Evolutionary conservation across 2,113 vertebrate genomes (phyloP).

Genomic region (Tragelaphus imberbis): DNA sequence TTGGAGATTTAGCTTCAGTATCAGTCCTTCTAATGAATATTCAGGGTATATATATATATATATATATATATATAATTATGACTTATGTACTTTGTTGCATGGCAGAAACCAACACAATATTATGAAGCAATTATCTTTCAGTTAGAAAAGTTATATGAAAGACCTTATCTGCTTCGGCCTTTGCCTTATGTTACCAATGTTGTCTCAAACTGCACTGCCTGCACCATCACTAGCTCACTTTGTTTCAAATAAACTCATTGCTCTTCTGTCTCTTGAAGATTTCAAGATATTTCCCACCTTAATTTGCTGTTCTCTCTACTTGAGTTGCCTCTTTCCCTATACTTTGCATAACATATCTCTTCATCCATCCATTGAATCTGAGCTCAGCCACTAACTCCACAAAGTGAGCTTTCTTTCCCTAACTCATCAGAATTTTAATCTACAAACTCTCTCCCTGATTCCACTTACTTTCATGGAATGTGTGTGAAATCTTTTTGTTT

Average conservation of each 20-base stretch:
- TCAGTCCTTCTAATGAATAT: neutral
- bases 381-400: neutral
- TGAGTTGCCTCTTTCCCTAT: neutral
- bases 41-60: neutral
- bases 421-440: neutral
- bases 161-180: neutral
- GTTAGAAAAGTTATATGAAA: neutral
- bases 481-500: neutral
- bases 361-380: neutral
- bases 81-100: neutral
- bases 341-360: neutral
- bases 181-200: neutral
- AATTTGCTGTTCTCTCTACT: neutral
- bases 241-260: neutral
- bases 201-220: neutral
- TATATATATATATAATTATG: neutral
- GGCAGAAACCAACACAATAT: neutral
- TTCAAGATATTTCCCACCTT: neutral
- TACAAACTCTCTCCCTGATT: neutral
- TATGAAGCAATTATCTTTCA: neutral
- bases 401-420: neutral
- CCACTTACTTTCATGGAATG: neutral
- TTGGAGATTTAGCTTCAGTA: neutral
- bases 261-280: neutral
- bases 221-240: accelerated